Percentiles rank a stretch among this genome's conserved stretches.
These are phyloP conservation scores for Lasioglossum calceatum DNA, from an alignment of 2,888 invertebrate genomes.

Conservation along the genomic window DNA sequence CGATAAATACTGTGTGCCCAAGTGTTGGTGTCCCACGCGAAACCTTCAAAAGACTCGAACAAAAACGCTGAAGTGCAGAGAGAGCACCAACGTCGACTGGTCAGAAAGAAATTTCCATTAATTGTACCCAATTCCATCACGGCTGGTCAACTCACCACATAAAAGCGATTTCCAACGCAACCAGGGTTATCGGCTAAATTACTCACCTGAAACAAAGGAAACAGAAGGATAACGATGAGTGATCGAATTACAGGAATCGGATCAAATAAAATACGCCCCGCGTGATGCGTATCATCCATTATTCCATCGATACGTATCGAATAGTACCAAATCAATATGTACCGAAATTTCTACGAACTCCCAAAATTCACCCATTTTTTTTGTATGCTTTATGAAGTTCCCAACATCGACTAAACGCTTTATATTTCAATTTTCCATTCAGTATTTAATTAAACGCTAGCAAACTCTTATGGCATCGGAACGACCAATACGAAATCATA, in stretches of 20 bases:
- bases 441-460: background rate
- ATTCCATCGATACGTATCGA: constrained; percentile 8
- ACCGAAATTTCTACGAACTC: background rate
- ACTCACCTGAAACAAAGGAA: constrained; percentile 76
- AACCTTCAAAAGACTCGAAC: constrained; percentile 34
- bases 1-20: constrained; percentile 34
- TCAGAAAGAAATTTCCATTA: constrained; percentile 70
- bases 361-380: background rate
- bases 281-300: constrained; percentile 16
- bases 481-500: background rate
- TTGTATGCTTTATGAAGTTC: background rate
- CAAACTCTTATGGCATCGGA: background rate
- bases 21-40: background rate
- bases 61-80: constrained; percentile 18
- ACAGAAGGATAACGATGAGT: constrained; percentile 55
- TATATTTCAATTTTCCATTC: background rate
- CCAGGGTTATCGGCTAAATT: constrained; percentile 43
- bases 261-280: constrained; percentile 17
- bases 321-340: constrained; percentile 24
- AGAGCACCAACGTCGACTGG: background rate
- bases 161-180: constrained; percentile 69
- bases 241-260: constrained; percentile 34
- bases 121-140: constrained; percentile 74
- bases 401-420: background rate
- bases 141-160: constrained; percentile 70